A percentile compares a stretch with the other conserved stretches of the same genome.
Conservation (phyloP, 2,797 vertebrate genomes). For the Chromobotia macracanthus region DNA sequence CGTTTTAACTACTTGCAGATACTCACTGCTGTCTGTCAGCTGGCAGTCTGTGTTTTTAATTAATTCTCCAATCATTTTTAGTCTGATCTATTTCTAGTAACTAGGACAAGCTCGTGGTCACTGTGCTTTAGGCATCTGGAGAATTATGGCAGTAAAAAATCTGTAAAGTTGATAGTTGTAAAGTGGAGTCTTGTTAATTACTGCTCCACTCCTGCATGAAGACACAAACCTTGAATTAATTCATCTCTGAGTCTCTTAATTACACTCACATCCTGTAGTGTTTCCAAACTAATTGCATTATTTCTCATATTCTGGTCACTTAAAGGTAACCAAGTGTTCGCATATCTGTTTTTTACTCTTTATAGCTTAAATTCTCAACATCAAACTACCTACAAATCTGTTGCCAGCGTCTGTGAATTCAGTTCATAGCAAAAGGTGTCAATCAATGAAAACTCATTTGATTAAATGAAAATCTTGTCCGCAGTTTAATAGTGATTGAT, state of each 20-base stretch:
- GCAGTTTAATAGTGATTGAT: too few species aligned
- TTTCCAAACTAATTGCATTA: slow-evolving; percentile 24
- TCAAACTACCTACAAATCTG: too few species aligned
- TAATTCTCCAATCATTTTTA: slow-evolving; percentile 3
- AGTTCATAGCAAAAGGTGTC: too few species aligned
- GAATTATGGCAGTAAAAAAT: slow-evolving; percentile 25
- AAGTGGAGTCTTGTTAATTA: slow-evolving; percentile 52
- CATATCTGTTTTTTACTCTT: too few species aligned
- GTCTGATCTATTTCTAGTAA: slow-evolving; percentile 41
- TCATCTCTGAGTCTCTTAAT: slow-evolving; percentile 52
- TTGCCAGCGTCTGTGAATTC: too few species aligned
- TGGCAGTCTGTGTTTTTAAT: slow-evolving; percentile 4
- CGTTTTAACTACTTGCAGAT: slow-evolving; percentile 9
- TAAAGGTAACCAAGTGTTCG: too few species aligned
- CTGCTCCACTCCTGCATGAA: slow-evolving; percentile 26
- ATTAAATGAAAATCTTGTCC: too few species aligned
- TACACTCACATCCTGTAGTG: slow-evolving; percentile 35
- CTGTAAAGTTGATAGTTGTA: background rate
- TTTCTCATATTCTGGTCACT: background rate
- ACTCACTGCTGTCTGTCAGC: background rate
- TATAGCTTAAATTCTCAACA: too few species aligned
- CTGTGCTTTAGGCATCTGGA: slow-evolving; percentile 29
- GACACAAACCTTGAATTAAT: slow-evolving; percentile 49
- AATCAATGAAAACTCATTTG: too few species aligned
- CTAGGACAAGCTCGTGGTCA: slow-evolving; percentile 42